Evolutionary conservation across 1,140 invertebrate genomes (phyloP).

Genomic region (Microplitis demolitor): DNA sequence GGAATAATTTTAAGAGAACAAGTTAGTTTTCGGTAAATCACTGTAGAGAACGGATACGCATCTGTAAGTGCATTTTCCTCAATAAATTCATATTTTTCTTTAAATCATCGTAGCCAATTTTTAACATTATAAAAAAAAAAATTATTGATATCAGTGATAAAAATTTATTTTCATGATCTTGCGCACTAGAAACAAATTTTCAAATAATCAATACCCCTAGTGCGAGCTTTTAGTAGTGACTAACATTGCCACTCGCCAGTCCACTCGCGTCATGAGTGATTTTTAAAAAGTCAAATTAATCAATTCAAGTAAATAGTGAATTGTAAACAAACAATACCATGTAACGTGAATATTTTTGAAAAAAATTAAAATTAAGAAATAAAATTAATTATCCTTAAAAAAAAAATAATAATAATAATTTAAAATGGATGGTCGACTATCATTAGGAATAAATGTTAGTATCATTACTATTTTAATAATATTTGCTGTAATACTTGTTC

Average conservation of each 20-base stretch:
- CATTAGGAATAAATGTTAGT: constrained; percentile 47
- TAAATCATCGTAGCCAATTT: too few relatives aligned
- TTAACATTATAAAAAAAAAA: neutral
- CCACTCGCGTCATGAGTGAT: too few relatives aligned
- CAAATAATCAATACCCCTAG: constrained; percentile 49
- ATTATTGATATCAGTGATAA: neutral
- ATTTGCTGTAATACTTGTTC: constrained; percentile 45
- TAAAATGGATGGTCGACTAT: constrained; percentile 42
- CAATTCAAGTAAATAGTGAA: neutral
- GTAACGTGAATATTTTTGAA: neutral
- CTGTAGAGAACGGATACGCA: too few relatives aligned
- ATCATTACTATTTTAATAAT: constrained; percentile 46
- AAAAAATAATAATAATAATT: neutral
- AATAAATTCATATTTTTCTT: too few relatives aligned
- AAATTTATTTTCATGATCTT: constrained; percentile 30
- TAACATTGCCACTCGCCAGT: neutral
- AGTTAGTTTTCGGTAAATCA: too few relatives aligned
- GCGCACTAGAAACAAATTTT: constrained; percentile 38
- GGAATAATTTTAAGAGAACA: too few relatives aligned
- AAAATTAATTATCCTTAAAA: neutral
- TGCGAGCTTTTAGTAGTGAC: constrained; percentile 16
- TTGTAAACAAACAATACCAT: neutral
- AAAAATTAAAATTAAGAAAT: neutral
- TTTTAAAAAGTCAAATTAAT: too few relatives aligned
- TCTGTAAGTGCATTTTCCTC: too few relatives aligned